Evolutionary conservation across 2,888 invertebrate genomes (phyloP).

Genomic region (Protodeltote pygarga): DNA sequence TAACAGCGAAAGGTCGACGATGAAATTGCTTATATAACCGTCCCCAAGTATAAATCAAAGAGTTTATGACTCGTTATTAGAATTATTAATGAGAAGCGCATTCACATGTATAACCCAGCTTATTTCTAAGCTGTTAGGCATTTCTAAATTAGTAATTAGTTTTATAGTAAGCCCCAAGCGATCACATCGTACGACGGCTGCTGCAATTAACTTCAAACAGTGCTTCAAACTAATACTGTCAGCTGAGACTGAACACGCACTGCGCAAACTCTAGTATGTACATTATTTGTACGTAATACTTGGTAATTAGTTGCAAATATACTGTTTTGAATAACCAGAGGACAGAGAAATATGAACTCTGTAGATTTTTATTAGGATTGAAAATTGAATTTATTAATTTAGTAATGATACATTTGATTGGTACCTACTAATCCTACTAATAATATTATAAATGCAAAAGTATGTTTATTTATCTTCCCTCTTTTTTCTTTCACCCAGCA

Average conservation of each 20-base stretch:
- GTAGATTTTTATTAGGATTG: too few relatives aligned
- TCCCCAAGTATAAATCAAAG: constrained; percentile 25
- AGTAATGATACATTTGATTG: too few relatives aligned
- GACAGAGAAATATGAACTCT: too few relatives aligned
- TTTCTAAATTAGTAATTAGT: constrained; percentile 55
- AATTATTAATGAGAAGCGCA: constrained; percentile 22
- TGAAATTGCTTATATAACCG: constrained; percentile 12
- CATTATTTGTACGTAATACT: constrained; percentile 37
- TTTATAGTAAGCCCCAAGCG: constrained; percentile 55
- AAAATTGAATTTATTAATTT: too few relatives aligned
- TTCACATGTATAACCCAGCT: constrained; percentile 9
- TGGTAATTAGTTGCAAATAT: constrained; percentile 37
- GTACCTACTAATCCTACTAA: too few relatives aligned
- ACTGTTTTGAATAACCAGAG: constrained; percentile 12
- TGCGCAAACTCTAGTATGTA: constrained; percentile 22
- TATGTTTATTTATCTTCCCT: too few relatives aligned
- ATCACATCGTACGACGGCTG: constrained; percentile 52
- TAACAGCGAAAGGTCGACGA: neutral
- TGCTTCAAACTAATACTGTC: constrained; percentile 45
- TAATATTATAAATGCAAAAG: too few relatives aligned
- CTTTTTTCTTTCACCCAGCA: too few relatives aligned
- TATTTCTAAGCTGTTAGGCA: constrained; percentile 21
- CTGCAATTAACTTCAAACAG: constrained; percentile 57
- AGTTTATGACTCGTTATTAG: constrained; percentile 23
- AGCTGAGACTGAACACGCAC: constrained; percentile 39